Evolutionary conservation across 2,888 invertebrate species (phyloP), one percentile per base, ranked within the genome.

Genomic region (Oscheius sp.): DNA sequence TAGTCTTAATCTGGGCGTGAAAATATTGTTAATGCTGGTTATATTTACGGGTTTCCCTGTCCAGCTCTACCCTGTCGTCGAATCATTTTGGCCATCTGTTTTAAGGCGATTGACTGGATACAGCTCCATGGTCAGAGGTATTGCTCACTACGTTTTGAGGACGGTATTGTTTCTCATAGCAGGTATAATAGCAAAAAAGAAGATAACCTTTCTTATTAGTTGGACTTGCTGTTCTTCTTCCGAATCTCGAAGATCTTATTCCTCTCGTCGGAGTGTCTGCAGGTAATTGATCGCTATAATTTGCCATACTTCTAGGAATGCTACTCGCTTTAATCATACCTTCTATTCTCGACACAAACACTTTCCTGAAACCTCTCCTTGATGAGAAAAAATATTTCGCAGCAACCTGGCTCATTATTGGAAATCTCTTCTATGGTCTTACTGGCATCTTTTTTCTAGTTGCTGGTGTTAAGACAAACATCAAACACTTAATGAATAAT

Each of bases 61-160:
- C 3, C 94, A 95, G 87, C 92, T 95, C 86, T 95, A 94, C 87
- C 95, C 95, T 24, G 93, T 95, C 1, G 91, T 94, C 87, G 92
- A 91, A 80, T 93, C 95, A 71, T 90, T 94, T 26, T 94, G 93
- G 91, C 94, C 94, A 0, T 89, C 89, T 70, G 88, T 94, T 2
- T 76, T 82, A 47, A 69, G 54, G 36, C 69, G 67, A 56, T 54
- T 74, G 22, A 33, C 20, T 24, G 38, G 54, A 41, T 45, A 54
- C 54, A 51, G 32, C 8, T 36, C 24, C 14, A 28, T 14, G 3
- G 57, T 49, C 4, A 22, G 50, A 14, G n/a, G 22, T 1, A n/a
- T 14, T 36, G 50, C 50, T 59, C 49, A 67, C 20, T 59, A 59
- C 33, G 33, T n/a, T 14, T 32, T 67, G 41, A 49, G 67, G 9